phyloP scores from a whole-genome alignment of 2,888 invertebrate species.

The Argyra leucocephala region DNA sequence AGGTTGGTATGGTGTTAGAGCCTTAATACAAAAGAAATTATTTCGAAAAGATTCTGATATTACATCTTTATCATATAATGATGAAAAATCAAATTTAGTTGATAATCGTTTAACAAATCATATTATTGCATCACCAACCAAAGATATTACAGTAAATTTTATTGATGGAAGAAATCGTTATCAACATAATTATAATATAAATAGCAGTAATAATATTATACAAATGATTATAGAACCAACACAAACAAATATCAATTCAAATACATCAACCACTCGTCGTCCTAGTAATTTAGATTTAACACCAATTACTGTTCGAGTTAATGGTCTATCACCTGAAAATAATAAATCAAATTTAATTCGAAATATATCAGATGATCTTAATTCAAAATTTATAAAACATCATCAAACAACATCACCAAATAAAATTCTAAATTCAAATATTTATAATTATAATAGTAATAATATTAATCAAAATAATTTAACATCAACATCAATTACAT shows the following conservation, averaged over 20 bases:
- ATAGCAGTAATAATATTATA: neutral
- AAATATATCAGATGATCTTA: constrained; percentile 37
- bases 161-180: constrained; percentile 26
- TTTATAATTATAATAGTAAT: neutral
- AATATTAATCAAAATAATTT: neutral
- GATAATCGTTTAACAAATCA: constrained; percentile 27
- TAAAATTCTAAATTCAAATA: neutral
- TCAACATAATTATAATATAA: constrained; percentile 22
- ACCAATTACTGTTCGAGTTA: constrained; percentile 28
- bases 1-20: constrained; percentile 43
- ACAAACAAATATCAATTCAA: constrained; percentile 21
- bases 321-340: constrained; percentile 26
- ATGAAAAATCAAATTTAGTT: constrained; percentile 42
- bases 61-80: constrained; percentile 23
- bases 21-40: constrained; percentile 41
- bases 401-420: neutral
- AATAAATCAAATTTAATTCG: constrained; percentile 39
- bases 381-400: constrained; percentile 1
- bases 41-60: constrained; percentile 35
- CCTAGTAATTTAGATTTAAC: constrained; percentile 39
- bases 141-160: constrained; percentile 28
- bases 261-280: constrained; percentile 22
- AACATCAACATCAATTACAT: neutral
- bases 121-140: constrained; percentile 25
- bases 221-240: constrained; percentile 10